Percentiles rank a stretch among this genome's conserved stretches.
phyloP scores from a whole-genome alignment of 2,888 invertebrate species.

The Hedya salicella region DNA sequence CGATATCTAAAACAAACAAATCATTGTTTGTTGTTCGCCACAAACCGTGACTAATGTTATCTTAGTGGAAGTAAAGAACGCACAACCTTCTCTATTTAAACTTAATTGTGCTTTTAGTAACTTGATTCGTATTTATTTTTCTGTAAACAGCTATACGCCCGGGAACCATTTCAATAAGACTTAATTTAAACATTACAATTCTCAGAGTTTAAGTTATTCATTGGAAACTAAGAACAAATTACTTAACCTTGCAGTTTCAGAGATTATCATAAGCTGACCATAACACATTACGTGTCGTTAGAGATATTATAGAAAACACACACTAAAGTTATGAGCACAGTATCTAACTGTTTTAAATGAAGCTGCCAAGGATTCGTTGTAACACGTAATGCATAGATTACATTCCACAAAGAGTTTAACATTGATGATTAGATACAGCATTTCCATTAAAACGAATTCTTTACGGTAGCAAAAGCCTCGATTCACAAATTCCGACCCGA shows the following conservation, averaged over 20 bases:
- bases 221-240: not conserved
- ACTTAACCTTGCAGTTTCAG: not conserved
- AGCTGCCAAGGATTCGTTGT: too few relatives aligned
- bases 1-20: constrained; percentile 42
- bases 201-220: not conserved
- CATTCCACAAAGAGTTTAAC: too few relatives aligned
- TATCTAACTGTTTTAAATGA: too few relatives aligned
- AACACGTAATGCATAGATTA: too few relatives aligned
- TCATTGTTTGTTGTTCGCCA: constrained; percentile 36
- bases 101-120: not conserved
- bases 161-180: not conserved
- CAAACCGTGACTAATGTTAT: constrained; percentile 35
- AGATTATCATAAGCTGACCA: not conserved
- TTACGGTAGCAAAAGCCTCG: too few relatives aligned
- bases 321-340: too few relatives aligned
- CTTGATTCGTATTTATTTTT: not conserved
- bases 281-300: not conserved
- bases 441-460: too few relatives aligned
- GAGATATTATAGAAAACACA: too few relatives aligned
- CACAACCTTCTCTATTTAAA: constrained; percentile 5
- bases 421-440: too few relatives aligned
- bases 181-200: not conserved
- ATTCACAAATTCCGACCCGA: constrained; percentile 48
- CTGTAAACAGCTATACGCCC: not conserved
- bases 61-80: constrained; percentile 16